Evolutionary conservation across 1,140 invertebrate genomes (phyloP).

Genomic region (Bombyx mandarina): DNA sequence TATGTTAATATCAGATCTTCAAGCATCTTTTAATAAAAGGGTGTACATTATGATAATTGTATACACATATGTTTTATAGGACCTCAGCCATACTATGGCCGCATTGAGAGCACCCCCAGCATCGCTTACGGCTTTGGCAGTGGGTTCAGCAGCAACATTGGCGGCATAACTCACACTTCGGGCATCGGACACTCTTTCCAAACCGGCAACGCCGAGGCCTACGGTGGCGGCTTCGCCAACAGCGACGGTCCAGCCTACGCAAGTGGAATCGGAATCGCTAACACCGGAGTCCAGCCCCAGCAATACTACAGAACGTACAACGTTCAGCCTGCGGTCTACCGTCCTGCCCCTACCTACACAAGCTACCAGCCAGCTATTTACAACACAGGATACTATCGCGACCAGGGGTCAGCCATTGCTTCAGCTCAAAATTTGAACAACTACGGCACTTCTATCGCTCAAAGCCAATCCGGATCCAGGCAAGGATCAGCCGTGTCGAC

Average conservation of each 20-base stretch:
- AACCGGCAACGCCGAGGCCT: constrained; percentile 41
- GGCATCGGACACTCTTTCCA: constrained; percentile 44
- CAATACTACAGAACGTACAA: constrained; percentile 7
- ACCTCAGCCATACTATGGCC: constrained; percentile 6
- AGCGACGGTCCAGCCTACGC: constrained; percentile 20
- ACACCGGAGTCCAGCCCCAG: constrained; percentile 7
- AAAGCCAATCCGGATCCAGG: constrained; percentile 21
- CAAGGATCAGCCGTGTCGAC: constrained; percentile 24
- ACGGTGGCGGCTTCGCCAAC: constrained; percentile 30
- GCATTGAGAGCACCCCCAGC: constrained; percentile 23
- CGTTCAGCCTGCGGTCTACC: constrained; percentile 15
- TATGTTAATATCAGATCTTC: no score
- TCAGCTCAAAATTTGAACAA: constrained; percentile 26
- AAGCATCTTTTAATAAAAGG: neutral
- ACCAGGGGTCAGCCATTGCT: constrained; percentile 32
- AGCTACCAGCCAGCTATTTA: constrained; percentile 1
- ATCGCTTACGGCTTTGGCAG: constrained; percentile 52
- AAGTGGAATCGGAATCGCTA: constrained; percentile 8
- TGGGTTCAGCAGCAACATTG: constrained; percentile 55
- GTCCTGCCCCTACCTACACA: constrained; percentile 6
- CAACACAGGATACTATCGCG: constrained; percentile 20
- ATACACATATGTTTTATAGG: constrained; percentile 3
- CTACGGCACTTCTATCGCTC: constrained; percentile 19
- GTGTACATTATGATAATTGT: neutral
- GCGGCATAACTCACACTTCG: constrained; percentile 46